phyloP scores from a whole-genome alignment of 2,888 invertebrate genomes.

The Oligia fasciuncula region DNA sequence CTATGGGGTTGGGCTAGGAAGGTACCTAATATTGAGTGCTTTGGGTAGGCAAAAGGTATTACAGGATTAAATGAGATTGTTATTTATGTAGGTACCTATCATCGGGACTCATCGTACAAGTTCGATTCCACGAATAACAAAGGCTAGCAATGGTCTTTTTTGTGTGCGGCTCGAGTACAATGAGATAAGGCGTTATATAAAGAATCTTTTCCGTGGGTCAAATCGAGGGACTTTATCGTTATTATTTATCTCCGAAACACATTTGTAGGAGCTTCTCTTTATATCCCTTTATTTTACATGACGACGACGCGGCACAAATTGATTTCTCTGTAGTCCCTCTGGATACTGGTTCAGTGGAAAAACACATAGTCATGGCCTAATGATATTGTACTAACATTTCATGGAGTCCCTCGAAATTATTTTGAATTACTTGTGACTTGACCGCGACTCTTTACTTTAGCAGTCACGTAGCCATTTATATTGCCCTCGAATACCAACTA shows the following conservation, averaged over 20 bases:
- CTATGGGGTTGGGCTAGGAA: constrained; percentile 25
- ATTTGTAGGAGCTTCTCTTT: constrained; percentile 76
- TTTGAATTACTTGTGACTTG: constrained; percentile 47
- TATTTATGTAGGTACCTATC: constrained; percentile 64
- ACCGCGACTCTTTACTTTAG: constrained; percentile 17
- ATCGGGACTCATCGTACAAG: constrained; percentile 62
- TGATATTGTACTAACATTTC: constrained; percentile 65
- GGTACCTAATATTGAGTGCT: constrained; percentile 44
- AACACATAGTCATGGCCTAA: constrained; percentile 68
- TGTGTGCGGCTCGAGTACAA: constrained; percentile 73
- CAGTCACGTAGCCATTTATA: constrained; percentile 24
- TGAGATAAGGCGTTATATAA: constrained; percentile 77
- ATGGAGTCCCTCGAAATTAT: constrained; percentile 41
- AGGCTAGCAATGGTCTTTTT: constrained; percentile 74
- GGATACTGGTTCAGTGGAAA: constrained; percentile 67
- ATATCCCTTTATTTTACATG: constrained; percentile 80
- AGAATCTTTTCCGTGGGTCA: constrained; percentile 77
- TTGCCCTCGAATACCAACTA: constrained; percentile 30
- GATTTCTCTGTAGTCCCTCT: constrained; percentile 73
- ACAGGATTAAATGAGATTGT: constrained; percentile 61
- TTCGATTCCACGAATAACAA: constrained; percentile 75
- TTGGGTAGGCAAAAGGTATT: constrained; percentile 50
- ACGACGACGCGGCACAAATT: constrained; percentile 76
- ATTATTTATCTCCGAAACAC: constrained; percentile 82
- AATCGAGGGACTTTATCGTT: constrained; percentile 81